Conservation (phyloP, 2,113 vertebrate genomes). For the Sitta europaea region DNA sequence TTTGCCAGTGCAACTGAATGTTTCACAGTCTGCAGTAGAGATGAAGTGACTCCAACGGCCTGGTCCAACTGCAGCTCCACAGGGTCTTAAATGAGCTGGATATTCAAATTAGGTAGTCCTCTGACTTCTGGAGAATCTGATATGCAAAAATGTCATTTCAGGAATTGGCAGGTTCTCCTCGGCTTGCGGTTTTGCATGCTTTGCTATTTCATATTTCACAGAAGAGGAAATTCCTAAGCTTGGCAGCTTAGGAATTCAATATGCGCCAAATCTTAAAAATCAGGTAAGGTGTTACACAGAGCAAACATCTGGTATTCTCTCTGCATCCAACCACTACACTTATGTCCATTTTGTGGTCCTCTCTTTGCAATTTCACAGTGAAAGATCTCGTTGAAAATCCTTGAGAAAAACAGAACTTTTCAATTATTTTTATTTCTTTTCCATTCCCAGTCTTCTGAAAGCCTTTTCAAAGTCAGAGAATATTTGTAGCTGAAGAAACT, state of each 20-base stretch:
- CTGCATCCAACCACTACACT: not conserved
- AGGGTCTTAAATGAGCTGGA: not conserved
- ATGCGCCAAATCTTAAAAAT: not conserved
- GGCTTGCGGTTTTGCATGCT: not conserved
- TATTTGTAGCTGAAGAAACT: not conserved
- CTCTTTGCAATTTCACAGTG: not conserved
- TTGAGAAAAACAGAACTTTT: not conserved
- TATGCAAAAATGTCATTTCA: not conserved
- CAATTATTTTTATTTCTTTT: not conserved
- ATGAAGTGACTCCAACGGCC: not conserved
- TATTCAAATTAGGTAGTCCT: not conserved
- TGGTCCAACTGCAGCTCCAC: not conserved
- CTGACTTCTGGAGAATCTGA: not conserved
- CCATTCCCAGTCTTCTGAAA: not conserved
- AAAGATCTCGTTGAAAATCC: not conserved
- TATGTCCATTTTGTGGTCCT: not conserved
- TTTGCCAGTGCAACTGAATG: not conserved
- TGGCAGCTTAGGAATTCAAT: not conserved
- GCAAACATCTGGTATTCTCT: not conserved
- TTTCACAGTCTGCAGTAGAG: not conserved
- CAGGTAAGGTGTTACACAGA: not conserved
- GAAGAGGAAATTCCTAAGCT: not conserved
- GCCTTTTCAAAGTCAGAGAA: not conserved
- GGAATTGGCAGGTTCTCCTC: not conserved
- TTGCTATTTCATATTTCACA: not conserved